Conservation (phyloP, 2,113 vertebrate species). For the Picathartes gymnocephalus region DNA sequence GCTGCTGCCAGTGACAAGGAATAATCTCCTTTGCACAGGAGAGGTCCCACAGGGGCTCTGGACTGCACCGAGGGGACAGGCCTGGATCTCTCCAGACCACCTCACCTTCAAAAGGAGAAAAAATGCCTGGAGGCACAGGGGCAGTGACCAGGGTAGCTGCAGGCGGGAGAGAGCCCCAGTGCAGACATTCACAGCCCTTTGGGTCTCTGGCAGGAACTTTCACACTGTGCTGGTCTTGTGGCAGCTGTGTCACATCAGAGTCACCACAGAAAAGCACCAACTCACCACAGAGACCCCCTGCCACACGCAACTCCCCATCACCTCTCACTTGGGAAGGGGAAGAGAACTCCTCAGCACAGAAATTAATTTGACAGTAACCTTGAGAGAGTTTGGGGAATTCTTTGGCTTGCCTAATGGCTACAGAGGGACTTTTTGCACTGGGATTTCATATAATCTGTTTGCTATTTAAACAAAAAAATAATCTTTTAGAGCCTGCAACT, state of each 20-base stretch:
- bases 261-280: neutral
- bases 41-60: neutral
- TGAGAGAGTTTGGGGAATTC: neutral
- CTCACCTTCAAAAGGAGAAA: too few species aligned
- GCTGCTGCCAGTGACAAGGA: neutral
- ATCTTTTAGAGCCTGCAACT: neutral
- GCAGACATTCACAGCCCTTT: neutral
- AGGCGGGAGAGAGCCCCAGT: neutral
- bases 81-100: neutral
- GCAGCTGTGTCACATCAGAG: neutral
- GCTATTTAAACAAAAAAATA: slow-evolving; percentile 35
- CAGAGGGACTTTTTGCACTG: neutral
- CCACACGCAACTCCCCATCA: neutral
- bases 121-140: neutral
- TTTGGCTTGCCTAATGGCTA: neutral
- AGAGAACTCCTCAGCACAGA: neutral
- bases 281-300: neutral
- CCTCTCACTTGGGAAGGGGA: neutral
- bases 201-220: neutral
- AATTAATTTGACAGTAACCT: slow-evolving; percentile 11
- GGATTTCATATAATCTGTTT: neutral
- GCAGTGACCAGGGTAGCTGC: neutral
- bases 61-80: neutral
- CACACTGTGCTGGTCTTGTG: neutral
- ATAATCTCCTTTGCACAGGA: neutral